Evolutionary conservation across 2,888 invertebrate species (phyloP).

Genomic region (Drosophila atroscutellata): DNA sequence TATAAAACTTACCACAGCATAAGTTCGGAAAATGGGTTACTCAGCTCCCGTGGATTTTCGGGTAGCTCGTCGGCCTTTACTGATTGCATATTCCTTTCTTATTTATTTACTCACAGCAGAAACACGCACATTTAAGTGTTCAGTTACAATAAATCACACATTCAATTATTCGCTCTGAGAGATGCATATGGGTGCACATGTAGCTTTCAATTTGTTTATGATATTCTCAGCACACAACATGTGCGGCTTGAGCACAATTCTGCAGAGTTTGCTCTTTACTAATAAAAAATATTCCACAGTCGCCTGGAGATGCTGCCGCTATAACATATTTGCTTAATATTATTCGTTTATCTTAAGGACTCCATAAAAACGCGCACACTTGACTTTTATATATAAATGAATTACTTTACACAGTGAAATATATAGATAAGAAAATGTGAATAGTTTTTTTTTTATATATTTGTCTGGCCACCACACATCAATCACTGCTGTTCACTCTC

Average conservation of each 20-base stretch:
- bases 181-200: constrained; percentile 5
- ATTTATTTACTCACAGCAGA: constrained; percentile 18
- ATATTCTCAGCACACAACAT: constrained; percentile 1
- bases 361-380: background rate
- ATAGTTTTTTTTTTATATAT: background rate
- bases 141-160: constrained; percentile 7
- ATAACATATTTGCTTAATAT: constrained; percentile 1
- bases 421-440: constrained; percentile 3
- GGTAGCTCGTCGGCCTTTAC: constrained; percentile 84
- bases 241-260: constrained; percentile 1
- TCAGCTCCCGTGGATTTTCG: constrained; percentile 86
- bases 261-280: constrained; percentile 8
- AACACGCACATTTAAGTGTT: constrained; percentile 15
- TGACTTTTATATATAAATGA: background rate
- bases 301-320: constrained; percentile 26
- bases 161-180: background rate
- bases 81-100: constrained; percentile 78
- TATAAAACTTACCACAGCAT: constrained; percentile 86
- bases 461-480: constrained; percentile 9
- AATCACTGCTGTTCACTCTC: constrained; percentile 35
- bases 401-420: constrained; percentile 1
- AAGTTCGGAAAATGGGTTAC: constrained; percentile 87
- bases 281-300: constrained; percentile 27
- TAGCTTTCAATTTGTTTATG: background rate
- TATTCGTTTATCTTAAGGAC: background rate